Base-by-base conservation (phyloP, 1,140 invertebrate genomes). In the Archegozetes longisetosus region DNA sequence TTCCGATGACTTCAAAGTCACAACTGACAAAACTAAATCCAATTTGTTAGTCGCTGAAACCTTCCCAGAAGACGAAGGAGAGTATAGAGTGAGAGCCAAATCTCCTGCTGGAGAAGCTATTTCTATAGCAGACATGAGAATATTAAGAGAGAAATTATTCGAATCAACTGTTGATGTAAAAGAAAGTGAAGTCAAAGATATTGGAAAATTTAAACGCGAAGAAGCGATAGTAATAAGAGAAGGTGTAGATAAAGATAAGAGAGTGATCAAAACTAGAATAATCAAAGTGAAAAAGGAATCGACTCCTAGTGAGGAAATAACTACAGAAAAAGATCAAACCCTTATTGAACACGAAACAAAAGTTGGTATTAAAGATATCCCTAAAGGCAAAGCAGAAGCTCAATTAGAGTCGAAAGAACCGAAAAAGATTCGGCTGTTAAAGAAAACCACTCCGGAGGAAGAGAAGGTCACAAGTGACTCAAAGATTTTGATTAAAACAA, bases 181-280 rank as follows among this genome's bases (percentile, higher is more conserved):
- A 20, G 58, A 54, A 22, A 47, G 25, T 62, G 64, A 67, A 14
- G 64, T 66, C 58, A 29, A 62, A 60, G 29, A 56, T 0, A 17
- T 40, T 24, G 17, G 29, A 13, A 20, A n/a, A 6, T 4, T n/a
- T 9, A 20, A 20, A 3, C 17, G 14, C 13, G 32, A 55, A 17
- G 29, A 55, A 9, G 2, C 46, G 28, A 53, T 50, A 6, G 17
- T 9, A 22, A 59, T 13, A 54, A 28, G 24, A 60, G 27, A 49
- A 60, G 51, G n/a, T 17, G 13, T 1, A 26, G n/a, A n/a, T n/a
- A n/a, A n/a, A n/a, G n/a, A n/a, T n/a, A n/a, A n/a, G n/a, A n/a
- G n/a, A n/a, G n/a, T n/a, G n/a, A n/a, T n/a, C n/a, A n/a, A n/a
- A n/a, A n/a, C n/a, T n/a, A n/a, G n/a, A n/a, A n/a, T n/a, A n/a